A percentile compares a stretch with the other conserved stretches of the same genome.
Conservation (phyloP, 2,888 invertebrate species). For the Hofmannophila pseudospretella region DNA sequence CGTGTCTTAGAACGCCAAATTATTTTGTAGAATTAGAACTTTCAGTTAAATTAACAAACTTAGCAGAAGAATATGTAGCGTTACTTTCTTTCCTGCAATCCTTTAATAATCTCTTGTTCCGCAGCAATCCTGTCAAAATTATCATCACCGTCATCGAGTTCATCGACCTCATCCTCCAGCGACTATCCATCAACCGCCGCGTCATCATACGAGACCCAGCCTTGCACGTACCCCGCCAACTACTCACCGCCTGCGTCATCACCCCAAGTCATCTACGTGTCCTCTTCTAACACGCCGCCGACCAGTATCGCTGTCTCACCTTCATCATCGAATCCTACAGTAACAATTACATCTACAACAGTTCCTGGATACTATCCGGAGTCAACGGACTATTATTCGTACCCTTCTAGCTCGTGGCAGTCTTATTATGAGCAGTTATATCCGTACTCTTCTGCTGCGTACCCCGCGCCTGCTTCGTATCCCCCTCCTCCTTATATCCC, state of each 20-base stretch:
- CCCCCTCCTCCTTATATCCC: too few species aligned
- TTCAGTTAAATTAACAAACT: too few species aligned
- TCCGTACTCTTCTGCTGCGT: constrained; percentile 14
- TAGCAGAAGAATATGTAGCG: too few species aligned
- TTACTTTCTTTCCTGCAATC: too few species aligned
- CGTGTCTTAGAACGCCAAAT: too few species aligned
- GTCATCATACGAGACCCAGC: constrained; percentile 25
- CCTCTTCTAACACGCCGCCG: constrained; percentile 27
- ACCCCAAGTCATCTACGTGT: constrained; percentile 41
- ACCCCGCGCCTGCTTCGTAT: too few species aligned
- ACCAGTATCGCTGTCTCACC: constrained; percentile 24
- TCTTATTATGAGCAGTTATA: background rate
- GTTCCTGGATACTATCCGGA: constrained; percentile 6
- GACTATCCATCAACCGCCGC: background rate
- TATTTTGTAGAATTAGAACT: too few species aligned
- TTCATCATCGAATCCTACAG: constrained; percentile 22
- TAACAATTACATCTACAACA: constrained; percentile 21
- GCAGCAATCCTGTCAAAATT: constrained; percentile 32
- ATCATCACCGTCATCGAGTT: constrained; percentile 16
- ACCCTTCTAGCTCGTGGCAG: background rate
- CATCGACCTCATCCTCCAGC: constrained; percentile 17
- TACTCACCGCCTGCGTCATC: constrained; percentile 16
- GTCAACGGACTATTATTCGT: background rate
- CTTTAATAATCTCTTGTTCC: constrained; percentile 10
- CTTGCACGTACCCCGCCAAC: constrained; percentile 23